Conservation (phyloP, 2,797 vertebrate genomes). For the Otolemur crassicaudatus region DNA sequence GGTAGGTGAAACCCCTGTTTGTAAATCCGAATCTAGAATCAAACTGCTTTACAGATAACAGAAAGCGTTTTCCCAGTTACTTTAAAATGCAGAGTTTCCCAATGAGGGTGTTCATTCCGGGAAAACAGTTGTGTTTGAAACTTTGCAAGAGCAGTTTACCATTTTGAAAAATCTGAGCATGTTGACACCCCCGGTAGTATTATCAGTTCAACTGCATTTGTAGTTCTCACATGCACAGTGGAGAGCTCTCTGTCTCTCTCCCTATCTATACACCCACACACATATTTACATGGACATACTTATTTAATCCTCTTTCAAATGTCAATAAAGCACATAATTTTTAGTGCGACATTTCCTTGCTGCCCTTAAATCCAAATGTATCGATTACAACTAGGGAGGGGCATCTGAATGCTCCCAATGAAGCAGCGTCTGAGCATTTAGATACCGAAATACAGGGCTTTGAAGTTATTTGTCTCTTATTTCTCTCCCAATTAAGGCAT, state of each 20-base stretch:
- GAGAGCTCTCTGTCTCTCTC: neutral
- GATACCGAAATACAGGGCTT: neutral
- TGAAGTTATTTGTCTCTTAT: neutral
- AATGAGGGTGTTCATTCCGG: neutral
- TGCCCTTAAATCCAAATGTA: neutral
- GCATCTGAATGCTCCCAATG: neutral
- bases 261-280: too few relatives aligned
- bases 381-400: neutral
- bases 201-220: too few relatives aligned
- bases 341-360: neutral
- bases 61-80: neutral
- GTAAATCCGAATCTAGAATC: neutral
- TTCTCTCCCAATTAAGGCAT: neutral
- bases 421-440: neutral
- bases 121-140: neutral
- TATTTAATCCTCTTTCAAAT: neutral
- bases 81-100: neutral
- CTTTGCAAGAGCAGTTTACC: neutral
- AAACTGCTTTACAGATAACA: neutral
- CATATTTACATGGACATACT: neutral
- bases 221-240: too few relatives aligned
- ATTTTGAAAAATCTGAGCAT: neutral
- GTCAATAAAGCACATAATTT: neutral
- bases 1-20: neutral
- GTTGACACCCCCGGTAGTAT: fast-evolving